Evolutionary conservation across 2,113 vertebrate species (phyloP).

Genomic region (Heterotilapia buettikoferi): DNA sequence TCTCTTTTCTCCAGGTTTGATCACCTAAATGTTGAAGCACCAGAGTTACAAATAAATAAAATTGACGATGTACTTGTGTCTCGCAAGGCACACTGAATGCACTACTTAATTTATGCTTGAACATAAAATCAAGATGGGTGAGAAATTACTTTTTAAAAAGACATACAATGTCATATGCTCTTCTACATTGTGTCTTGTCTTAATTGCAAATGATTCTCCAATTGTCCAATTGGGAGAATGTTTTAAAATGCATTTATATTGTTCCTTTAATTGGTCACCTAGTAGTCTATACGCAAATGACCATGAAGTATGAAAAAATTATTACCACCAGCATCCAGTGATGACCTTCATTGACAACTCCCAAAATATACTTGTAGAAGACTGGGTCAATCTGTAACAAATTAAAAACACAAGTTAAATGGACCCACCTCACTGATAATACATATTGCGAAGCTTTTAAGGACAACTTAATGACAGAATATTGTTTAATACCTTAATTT

Average conservation of each 20-base stretch:
- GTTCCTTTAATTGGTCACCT: neutral
- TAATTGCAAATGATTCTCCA: neutral
- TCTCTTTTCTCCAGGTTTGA: neutral
- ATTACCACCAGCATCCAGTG: neutral
- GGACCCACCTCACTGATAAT: neutral
- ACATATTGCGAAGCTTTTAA: rapidly evolving
- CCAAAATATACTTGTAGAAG: neutral
- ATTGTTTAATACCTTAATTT: neutral
- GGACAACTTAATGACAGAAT: neutral
- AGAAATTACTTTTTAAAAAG: too few species aligned
- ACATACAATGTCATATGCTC: neutral
- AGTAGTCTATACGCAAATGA: rapidly evolving
- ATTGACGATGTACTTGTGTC: neutral
- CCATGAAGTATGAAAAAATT: neutral
- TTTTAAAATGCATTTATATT: neutral
- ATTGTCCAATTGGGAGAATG: neutral
- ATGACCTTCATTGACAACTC: neutral
- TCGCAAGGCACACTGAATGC: neutral
- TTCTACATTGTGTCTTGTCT: neutral
- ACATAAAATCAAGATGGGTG: neutral
- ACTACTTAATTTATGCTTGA: neutral
- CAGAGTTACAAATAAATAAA: neutral
- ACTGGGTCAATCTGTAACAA: neutral
- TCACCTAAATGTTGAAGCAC: neutral
- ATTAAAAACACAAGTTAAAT: neutral